These are phyloP conservation scores for Xenentodon cancila DNA, from an alignment of 2,797 vertebrate genomes.

Conservation along the genomic window DNA sequence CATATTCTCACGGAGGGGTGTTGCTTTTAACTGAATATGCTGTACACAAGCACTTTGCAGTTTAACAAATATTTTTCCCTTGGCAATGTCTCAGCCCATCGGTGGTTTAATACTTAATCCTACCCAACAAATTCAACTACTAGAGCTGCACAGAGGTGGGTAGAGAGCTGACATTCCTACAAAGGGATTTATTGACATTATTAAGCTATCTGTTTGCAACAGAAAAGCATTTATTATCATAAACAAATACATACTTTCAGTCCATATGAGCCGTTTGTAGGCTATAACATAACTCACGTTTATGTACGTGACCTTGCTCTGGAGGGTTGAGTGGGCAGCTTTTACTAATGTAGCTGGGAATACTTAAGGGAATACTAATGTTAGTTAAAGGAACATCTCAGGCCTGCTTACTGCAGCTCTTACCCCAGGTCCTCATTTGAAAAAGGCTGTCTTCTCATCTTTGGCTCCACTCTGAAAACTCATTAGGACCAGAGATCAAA, in stretches of 20 bases:
- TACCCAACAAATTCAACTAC: constrained; percentile 71
- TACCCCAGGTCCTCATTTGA: constrained; percentile 69
- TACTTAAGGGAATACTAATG: constrained; percentile 75
- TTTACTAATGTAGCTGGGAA: constrained; percentile 67
- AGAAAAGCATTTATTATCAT: constrained; percentile 53
- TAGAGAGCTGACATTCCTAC: constrained; percentile 64
- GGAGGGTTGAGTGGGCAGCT: constrained; percentile 58
- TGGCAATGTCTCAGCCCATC: constrained; percentile 75
- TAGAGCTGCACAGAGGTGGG: constrained; percentile 61
- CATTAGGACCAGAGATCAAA: constrained; percentile 81
- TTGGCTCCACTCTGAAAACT: constrained; percentile 73
- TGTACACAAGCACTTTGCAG: constrained; percentile 81
- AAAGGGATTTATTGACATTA: constrained; percentile 80
- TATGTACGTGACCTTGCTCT: constrained; percentile 72
- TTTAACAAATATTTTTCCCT: constrained; percentile 81
- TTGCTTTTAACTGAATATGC: constrained; percentile 78
- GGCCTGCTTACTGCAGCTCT: constrained; percentile 58
- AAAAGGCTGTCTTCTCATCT: constrained; percentile 72
- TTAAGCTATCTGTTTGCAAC: constrained; percentile 73
- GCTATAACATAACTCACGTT: constrained; percentile 51
- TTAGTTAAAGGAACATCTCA: constrained; percentile 70
- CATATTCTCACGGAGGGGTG: constrained; percentile 74
- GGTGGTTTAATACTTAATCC: constrained; percentile 75
- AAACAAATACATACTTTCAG: constrained; percentile 54
- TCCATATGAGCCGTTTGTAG: constrained; percentile 38